These are phyloP conservation scores for Nasonia giraulti DNA, from an alignment of 1,140 invertebrate genomes.

Conservation along the genomic window DNA sequence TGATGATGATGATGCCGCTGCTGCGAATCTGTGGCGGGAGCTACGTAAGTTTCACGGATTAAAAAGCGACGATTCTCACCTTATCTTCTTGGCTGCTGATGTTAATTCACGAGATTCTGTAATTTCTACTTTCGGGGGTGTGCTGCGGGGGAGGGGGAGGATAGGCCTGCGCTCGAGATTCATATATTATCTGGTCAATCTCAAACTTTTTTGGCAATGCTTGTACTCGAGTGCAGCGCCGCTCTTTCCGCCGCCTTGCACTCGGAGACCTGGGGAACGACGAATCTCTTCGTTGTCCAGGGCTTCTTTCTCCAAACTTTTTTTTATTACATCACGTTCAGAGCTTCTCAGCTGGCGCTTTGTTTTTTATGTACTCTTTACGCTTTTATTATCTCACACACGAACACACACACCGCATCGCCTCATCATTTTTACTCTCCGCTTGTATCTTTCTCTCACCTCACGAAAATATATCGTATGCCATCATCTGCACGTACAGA, in stretches of 20 bases:
- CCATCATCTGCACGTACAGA: neutral
- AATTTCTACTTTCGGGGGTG: neutral
- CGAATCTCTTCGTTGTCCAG: slow-evolving; percentile 5
- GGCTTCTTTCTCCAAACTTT: neutral
- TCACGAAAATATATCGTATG: neutral
- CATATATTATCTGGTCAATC: neutral
- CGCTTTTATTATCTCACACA: neutral
- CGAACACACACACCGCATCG: neutral
- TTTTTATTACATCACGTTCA: neutral
- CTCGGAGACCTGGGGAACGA: slow-evolving; percentile 5
- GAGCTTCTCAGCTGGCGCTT: neutral
- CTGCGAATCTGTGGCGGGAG: slow-evolving; percentile 65
- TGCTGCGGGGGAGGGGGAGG: neutral
- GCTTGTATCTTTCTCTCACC: neutral
- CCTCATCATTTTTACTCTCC: neutral
- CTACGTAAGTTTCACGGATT: slow-evolving; percentile 81
- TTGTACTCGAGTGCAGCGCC: neutral
- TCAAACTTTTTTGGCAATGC: too few relatives aligned
- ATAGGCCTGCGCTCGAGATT: neutral
- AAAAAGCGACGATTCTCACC: slow-evolving; percentile 4
- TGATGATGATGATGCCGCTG: neutral
- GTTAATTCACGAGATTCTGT: neutral
- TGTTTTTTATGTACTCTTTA: neutral
- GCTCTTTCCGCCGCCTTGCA: neutral
- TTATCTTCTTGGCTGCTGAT: slow-evolving; percentile 22